Conservation (phyloP, 2,113 vertebrate genomes). For the Ptilorrhoa leucosticta region DNA sequence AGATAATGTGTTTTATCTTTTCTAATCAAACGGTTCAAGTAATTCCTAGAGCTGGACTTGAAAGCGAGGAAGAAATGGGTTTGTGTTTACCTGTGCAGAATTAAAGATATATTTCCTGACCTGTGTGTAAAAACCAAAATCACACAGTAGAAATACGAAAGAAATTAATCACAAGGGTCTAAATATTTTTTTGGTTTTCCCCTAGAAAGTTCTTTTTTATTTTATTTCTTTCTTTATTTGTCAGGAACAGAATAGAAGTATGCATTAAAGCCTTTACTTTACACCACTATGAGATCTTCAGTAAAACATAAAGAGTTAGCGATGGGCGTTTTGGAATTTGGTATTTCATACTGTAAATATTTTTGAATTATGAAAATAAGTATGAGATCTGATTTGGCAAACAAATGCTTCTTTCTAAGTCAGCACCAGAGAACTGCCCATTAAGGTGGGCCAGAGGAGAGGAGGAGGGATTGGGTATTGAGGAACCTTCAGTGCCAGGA, state of each 20-base stretch:
- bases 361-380: background rate
- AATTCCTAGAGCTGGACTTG: background rate
- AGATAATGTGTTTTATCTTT: background rate
- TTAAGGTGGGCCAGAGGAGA: no score
- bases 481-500: no score
- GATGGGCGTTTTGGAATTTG: background rate
- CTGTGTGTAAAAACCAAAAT: background rate
- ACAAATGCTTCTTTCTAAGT: fast-evolving
- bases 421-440: background rate
- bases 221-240: background rate
- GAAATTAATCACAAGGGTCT: fast-evolving
- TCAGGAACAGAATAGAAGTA: background rate
- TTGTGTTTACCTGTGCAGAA: background rate
- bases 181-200: background rate
- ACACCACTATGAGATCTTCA: background rate
- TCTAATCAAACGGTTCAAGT: background rate
- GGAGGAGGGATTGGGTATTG: background rate
- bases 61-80: background rate
- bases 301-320: background rate
- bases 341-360: background rate
- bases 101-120: background rate
- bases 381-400: background rate
- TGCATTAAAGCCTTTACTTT: background rate
- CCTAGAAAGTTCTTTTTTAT: background rate
- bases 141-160: fast-evolving